These are phyloP conservation scores for Phymastichus coffea DNA, from an alignment of 1,140 invertebrate genomes.

Conservation along the genomic window DNA sequence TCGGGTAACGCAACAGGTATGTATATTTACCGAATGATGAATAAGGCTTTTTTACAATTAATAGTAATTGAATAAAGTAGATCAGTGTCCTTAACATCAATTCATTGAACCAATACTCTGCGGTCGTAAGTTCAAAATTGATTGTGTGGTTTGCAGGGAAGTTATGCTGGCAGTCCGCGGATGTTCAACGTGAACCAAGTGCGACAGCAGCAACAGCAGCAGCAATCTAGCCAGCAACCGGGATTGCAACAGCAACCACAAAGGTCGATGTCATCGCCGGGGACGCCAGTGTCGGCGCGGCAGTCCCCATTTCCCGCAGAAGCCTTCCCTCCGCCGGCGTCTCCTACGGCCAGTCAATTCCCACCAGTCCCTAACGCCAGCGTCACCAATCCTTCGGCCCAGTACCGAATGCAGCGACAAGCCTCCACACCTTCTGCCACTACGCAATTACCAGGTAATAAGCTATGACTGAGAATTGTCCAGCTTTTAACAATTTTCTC, in stretches of 20 bases:
- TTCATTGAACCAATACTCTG: not conserved
- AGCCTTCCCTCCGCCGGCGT: constrained; percentile 58
- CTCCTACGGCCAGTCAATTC: constrained; percentile 53
- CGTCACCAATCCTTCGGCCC: constrained; percentile 57
- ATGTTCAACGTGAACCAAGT: constrained; percentile 54
- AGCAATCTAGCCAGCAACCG: constrained; percentile 33
- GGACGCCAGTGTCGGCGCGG: constrained; percentile 54
- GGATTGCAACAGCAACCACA: constrained; percentile 46
- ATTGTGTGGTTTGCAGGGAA: constrained; percentile 39
- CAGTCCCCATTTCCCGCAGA: constrained; percentile 63
- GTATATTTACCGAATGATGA: constrained; percentile 18
- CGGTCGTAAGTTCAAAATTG: not conserved
- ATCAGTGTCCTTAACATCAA: not conserved
- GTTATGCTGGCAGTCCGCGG: constrained; percentile 51
- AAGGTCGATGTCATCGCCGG: constrained; percentile 59
- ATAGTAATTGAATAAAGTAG: constrained; percentile 4
- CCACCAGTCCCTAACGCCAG: constrained; percentile 58
- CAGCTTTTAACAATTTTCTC: no score
- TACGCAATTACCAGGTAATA: constrained; percentile 68
- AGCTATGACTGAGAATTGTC: no score
- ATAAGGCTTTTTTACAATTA: constrained; percentile 1
- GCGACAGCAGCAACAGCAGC: constrained; percentile 45
- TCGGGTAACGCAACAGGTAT: constrained; percentile 53
- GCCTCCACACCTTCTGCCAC: constrained; percentile 66
- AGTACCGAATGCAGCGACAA: constrained; percentile 64